Evolutionary conservation across 2,888 invertebrate species (phyloP), one percentile per base, ranked within the genome.

Genomic region (Harpagoxenus sublaevis): DNA sequence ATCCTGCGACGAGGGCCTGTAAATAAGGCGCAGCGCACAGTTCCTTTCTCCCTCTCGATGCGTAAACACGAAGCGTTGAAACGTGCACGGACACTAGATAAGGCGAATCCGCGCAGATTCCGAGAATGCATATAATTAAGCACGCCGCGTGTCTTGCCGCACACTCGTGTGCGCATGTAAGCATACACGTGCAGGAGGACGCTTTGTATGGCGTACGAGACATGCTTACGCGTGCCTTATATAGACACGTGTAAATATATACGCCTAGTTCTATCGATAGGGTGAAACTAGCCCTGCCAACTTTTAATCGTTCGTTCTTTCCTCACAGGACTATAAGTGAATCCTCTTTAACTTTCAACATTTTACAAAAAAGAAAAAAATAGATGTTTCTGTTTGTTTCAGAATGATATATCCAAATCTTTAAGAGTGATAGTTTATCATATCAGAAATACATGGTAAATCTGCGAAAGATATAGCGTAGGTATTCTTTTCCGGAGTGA

Each of bases 121-220:
- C 91, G 90, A 92, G 94, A 94, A 94, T 92, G 92, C 92, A 93
- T 93, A 93, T 93, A 94, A 94, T 94, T 94, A 94, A 94, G 91
- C 92, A 89, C 87, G 88, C 88, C 68, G 88, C 85, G 86, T 70
- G 35, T 86, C 88, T 86, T 53, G 15, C 84, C 73, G 53, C 86
- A 68, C 83, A 4, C 3, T 77, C 84, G 18, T 73, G 79, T 81
- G 84, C 86, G 60, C 51, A 51, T 5, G 18, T 48, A 15, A 35
- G 42, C 42, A 42, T 9, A 51, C 81, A 83, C 84, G 85, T 70
- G 70, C 66, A 23, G 6, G 15, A 39, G 12, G 77, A 57, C 2
- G 63, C 75, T 87, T 84, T 84, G 84, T 86, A 65, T 81, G n/a
- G 78, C 62, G 86, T 83, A 81, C 84, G 79, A 84, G 18, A 78